These are phyloP conservation scores for Oreocharis arfaki DNA, from an alignment of 2,113 vertebrate species.

Conservation along the genomic window DNA sequence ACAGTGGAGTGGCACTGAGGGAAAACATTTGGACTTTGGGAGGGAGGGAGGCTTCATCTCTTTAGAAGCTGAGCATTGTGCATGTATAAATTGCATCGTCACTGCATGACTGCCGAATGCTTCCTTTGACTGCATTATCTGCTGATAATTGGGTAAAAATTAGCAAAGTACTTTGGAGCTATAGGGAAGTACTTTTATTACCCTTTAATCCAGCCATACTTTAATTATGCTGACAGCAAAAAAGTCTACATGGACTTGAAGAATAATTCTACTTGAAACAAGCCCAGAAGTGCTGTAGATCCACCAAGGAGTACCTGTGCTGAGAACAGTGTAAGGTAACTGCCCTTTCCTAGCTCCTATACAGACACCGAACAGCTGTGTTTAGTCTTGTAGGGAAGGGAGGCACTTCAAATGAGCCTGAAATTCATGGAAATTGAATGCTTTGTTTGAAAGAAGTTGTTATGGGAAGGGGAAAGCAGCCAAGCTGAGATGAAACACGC, in stretches of 20 bases:
- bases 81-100: not conserved
- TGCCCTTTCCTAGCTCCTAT: not conserved
- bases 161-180: not conserved
- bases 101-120: not conserved
- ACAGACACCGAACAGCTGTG: not conserved
- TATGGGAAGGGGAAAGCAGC: not conserved
- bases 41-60: not conserved
- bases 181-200: not conserved
- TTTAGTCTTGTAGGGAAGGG: not conserved
- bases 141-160: not conserved
- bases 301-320: not conserved
- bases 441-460: not conserved
- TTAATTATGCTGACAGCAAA: not conserved
- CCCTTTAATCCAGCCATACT: not conserved
- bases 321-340: not conserved
- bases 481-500: not conserved
- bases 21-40: not conserved
- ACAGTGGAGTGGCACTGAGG: not conserved
- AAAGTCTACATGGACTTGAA: not conserved
- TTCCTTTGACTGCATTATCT: not conserved
- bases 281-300: not conserved
- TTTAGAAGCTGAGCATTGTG: not conserved
- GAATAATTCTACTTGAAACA: not conserved
- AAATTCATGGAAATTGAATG: not conserved
- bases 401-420: not conserved